Base-by-base conservation (phyloP, 2,113 vertebrate genomes). In the Tragelaphus strepsiceros region DNA sequence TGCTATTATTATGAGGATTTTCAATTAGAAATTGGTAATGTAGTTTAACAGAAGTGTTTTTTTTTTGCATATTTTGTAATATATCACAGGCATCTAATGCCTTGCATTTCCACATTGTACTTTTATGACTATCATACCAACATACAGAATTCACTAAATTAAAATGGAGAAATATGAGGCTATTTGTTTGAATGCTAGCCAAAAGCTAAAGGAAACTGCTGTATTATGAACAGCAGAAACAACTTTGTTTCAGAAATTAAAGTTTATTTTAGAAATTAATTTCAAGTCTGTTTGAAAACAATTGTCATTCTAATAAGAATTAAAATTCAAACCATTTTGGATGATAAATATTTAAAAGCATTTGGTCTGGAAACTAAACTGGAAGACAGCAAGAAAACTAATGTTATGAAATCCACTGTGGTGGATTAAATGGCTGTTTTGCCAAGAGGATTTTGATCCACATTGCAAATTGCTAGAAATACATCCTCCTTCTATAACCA, bases 301-400 rank as follows among this genome's bases (percentile, higher is more conserved):
- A 97, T 88, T 97, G 53, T 98, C 95, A 97, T 98, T 94, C 96
- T 97, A 98, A 98, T 98, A 94, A 97, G 97, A 97, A 98, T 98
- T 96, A 93, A 96, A 95, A 98, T 97, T 97, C 96, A 95, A 96
- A 74, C 91, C 78, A 97, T 90, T 98, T 95, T 93, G 86, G 93
- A 81, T 97, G 94, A 96, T 97, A 97, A 98, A 98, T 97, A 98
- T 98, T 97, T 98, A 97, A 97, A 97, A 97, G 78, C 93, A 87
- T 96, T 98, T 94, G 88, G 93, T 90, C 91, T 98, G 78, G 90
- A 98, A 98, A 98, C 94, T 95, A 96, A 98, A 93, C 81, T 95
- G 89, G 77, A 98, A 96, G 67, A 97, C 77, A 97, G 86, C 94
- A 97, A 90, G 91, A 96, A 97, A 96, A 88, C 67, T 19, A 89